Evolutionary conservation across 1,140 invertebrate species (phyloP), one percentile per base, ranked within the genome.

Genomic region (Mamestra configurata): DNA sequence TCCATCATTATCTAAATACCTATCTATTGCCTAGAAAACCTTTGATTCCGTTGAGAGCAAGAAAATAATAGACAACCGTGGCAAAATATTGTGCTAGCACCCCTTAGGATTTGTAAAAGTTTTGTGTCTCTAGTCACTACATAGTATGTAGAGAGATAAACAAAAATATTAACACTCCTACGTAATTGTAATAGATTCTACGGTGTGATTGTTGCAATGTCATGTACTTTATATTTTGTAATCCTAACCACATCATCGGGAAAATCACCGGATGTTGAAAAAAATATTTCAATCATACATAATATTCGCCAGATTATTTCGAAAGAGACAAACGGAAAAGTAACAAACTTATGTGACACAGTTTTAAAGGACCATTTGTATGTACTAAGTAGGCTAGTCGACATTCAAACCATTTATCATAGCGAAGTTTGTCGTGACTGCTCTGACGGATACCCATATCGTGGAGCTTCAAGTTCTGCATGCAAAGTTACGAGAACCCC

Each of bases 1-100:
- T 86, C 84, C 37, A 76, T 75, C 46, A 70, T 79, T 79, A 68
- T 8, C 22, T 77, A 71, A 70, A 59, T 57, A 20, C 71, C 59
- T 77, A 49, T 64, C 35, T 57, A 64, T 64, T 77, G 53, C 27
- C 8, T 77, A 64, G 55, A 77, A 75, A 75, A 59, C 53, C 71
- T 75, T 75, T n/a, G 20, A 75, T 59, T 75, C 71, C 71, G 35
- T 57, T 43, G 43, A 11, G 15, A n/a, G 11, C 37, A 75, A 43
- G 57, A 59, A 75, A 59, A 51, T 7, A 27, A 57, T 53, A 22
- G 35, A 40, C 61, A 40, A 66, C 35, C 18, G 61, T 22, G 35
- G 4, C 27, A 66, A 66, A 20, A 20, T n/a, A 66, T 22, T 66
- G 35, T 11, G 61, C 35, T 22, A 66, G 40, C 35, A 40, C 66